These are phyloP conservation scores for Alectoris magna DNA, from an alignment of 2,797 vertebrate species.

Conservation along the genomic window DNA sequence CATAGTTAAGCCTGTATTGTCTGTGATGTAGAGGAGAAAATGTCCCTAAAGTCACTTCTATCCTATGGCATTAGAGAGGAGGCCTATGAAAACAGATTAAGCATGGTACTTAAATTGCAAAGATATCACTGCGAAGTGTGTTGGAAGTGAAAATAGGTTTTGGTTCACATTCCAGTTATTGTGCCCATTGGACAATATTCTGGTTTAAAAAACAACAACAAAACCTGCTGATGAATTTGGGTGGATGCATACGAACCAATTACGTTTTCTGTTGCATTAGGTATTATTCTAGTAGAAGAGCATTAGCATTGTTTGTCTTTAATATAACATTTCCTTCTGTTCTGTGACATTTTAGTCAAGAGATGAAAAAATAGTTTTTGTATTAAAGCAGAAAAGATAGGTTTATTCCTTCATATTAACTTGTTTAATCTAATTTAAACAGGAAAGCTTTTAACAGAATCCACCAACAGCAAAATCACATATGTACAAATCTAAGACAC, in stretches of 20 bases:
- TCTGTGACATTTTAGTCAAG: conserved; percentile 6
- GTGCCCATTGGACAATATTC: not conserved
- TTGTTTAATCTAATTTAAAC: not conserved
- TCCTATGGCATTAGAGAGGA: conserved; percentile 42
- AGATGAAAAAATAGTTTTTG: not conserved
- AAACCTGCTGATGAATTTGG: not conserved
- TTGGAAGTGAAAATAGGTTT: conserved; percentile 38
- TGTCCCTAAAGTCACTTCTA: conserved; percentile 37
- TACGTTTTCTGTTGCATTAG: not conserved
- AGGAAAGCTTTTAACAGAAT: not conserved
- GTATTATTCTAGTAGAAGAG: not conserved
- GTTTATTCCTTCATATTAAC: not conserved
- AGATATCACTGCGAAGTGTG: conserved; percentile 1
- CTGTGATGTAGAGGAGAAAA: not conserved
- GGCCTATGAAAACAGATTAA: conserved; percentile 42
- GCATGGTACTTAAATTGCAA: conserved; percentile 28
- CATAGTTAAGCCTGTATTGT: not conserved
- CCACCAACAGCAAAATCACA: not conserved
- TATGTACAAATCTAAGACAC: not conserved
- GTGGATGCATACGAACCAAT: not conserved
- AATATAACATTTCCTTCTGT: not conserved
- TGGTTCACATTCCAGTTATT: conserved; percentile 37
- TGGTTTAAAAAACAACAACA: not conserved
- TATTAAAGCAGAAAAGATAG: not conserved
- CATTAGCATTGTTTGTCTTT: not conserved